Evolutionary conservation across 2,797 vertebrate species (phyloP).

Genomic region (Clarias platycephalus): DNA sequence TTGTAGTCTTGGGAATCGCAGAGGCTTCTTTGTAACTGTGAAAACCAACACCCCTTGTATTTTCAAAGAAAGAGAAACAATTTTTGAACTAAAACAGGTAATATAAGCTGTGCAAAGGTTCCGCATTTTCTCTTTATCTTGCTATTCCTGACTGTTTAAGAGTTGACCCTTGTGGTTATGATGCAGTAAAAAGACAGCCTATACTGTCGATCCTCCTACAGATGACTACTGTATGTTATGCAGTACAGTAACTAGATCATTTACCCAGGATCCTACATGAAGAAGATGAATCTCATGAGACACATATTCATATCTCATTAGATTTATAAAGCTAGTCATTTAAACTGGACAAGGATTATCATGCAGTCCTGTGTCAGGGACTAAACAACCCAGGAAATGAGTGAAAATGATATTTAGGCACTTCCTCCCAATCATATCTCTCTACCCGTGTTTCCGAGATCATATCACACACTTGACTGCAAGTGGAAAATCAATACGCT

Average conservation of each 20-base stretch:
- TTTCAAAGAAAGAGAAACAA: conserved; percentile 14
- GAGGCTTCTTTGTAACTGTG: conserved; percentile 15
- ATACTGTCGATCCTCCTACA: conserved; percentile 59
- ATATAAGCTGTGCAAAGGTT: neutral
- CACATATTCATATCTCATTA: conserved; percentile 58
- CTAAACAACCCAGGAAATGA: conserved; percentile 42
- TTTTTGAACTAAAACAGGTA: conserved; percentile 9
- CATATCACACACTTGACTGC: conserved; percentile 62
- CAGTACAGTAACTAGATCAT: conserved; percentile 32
- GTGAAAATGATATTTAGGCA: conserved; percentile 55
- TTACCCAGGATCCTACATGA: conserved; percentile 27
- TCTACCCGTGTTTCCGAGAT: conserved; percentile 57
- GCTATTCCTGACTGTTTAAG: conserved; percentile 22
- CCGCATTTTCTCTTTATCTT: neutral
- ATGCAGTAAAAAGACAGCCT: neutral
- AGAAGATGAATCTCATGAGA: conserved; percentile 46
- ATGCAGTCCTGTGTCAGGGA: conserved; percentile 60
- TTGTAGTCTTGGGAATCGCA: conserved; percentile 36
- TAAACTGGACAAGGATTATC: conserved; percentile 65
- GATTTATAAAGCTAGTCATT: conserved; percentile 52
- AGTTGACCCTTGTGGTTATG: conserved; percentile 14
- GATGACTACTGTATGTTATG: conserved; percentile 52
- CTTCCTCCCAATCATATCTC: conserved; percentile 48
- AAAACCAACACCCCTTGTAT: conserved; percentile 24
- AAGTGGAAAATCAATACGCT: conserved; percentile 68